phyloP scores from a whole-genome alignment of 1,140 invertebrate genomes.

The Medauroidea extradentata region DNA sequence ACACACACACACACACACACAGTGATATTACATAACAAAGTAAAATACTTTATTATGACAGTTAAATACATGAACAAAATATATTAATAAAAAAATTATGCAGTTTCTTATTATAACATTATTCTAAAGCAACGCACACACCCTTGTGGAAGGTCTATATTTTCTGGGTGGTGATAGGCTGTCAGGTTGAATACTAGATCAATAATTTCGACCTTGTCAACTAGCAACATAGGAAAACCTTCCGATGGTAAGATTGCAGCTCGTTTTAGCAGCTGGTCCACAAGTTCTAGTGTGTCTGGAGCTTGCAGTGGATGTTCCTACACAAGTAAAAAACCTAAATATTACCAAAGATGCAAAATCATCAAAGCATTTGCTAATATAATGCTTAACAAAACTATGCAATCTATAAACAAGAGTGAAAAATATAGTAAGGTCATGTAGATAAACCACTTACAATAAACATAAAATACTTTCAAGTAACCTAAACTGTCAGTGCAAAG shows the following conservation, averaged over 20 bases:
- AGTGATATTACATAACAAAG: too few relatives aligned
- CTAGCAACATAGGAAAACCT: conserved; percentile 50
- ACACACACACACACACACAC: too few relatives aligned
- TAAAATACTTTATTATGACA: too few relatives aligned
- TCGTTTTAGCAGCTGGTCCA: conserved; percentile 77
- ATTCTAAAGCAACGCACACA: conserved; percentile 30
- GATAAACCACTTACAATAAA: too few relatives aligned
- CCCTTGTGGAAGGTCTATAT: conserved; percentile 78
- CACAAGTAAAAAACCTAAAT: conserved; percentile 23
- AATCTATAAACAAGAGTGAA: not conserved
- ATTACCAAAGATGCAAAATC: too few relatives aligned
- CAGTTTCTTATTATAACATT: too few relatives aligned
- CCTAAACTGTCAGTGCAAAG: too few relatives aligned
- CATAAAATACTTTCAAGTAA: too few relatives aligned
- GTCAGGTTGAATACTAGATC: conserved; percentile 87
- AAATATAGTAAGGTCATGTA: not conserved
- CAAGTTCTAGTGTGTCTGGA: conserved; percentile 78
- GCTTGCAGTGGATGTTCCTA: conserved; percentile 75
- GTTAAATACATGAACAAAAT: too few relatives aligned
- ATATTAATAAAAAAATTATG: too few relatives aligned
- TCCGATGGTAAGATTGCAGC: conserved; percentile 44
- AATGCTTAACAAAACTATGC: too few relatives aligned
- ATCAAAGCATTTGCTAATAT: conserved; percentile 18
- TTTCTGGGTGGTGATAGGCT: conserved; percentile 89
- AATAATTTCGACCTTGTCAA: conserved; percentile 80